Evolutionary conservation across 1,140 invertebrate species (phyloP), one percentile per base, ranked within the genome.

Genomic region (Drosophila sproati): DNA sequence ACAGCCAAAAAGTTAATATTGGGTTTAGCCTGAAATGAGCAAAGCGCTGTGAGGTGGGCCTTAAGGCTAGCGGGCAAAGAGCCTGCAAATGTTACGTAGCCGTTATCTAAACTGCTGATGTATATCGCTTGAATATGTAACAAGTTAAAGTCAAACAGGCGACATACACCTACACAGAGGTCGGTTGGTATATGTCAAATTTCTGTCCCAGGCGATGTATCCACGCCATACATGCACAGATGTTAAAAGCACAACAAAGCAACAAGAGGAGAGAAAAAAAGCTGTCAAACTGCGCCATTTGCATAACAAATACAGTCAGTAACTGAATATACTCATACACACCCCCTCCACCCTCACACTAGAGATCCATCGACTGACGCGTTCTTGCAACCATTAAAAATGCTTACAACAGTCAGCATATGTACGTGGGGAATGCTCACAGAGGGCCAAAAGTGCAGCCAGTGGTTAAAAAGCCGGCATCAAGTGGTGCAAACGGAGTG

Each of bases 321-420:
- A 81, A 88, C 85, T 81, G 85, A 85, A 89, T 85, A 73, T 83
- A 73, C 77, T 55, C 55, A 86, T 66, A 80, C 50, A 51, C 20
- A 74, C 62, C 54, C 47, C 41, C 43, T 61, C 8, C 31, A 61
- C 34, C 34, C 31, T 41, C 43, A 61, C 3, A 28, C 31, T 20
- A 50, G 41, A 51, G 32, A 66, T 37, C 50, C 81, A 64, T 71
- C 32, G 57, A 78, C 54, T 62, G 55, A 69, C 80, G 73, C 80
- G 83, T 78, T 80, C 85, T 89, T 88, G 83, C 77, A 80, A 57
- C 80, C 80, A 89, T 88, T 88, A 88, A 89, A 89, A 88, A 87
- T 87, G 54, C 82, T 69, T 88, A 82, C 48, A 78, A 64, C 50
- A 50, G 68, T 48, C 48, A 63, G 37, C 67, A 57, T 69, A 78